Evolutionary conservation across 2,797 vertebrate species (phyloP), one percentile per base, ranked within the genome.

Genomic region (Gallinago stenura): DNA sequence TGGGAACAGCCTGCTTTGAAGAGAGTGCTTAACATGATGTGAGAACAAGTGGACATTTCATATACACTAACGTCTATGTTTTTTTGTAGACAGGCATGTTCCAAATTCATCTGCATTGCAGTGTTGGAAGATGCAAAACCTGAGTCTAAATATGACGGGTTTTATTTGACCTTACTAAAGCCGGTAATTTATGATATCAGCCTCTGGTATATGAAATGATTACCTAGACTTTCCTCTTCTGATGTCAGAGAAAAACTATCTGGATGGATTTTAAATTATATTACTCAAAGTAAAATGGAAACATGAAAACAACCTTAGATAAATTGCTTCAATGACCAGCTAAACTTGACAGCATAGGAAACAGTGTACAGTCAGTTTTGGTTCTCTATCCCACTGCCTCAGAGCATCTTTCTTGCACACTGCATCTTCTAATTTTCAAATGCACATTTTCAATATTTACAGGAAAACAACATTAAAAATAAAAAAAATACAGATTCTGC

Each of bases 201-300:
- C 15, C n/a, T 69, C 51, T 25, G 9, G 26, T 82, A 82, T 43
- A 82, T 28, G 17, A 92, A 76, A 84, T 70, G 1, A 79, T 93
- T 90, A 72, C 71, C 54, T 43, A 89, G 39, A 14, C 13, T 82
- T 46, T 89, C 10, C 30, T 79, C 37, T 30, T 76, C 69, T 64
- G 53, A 65, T 80, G 82, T 73, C 71, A 84, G 31, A 87, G 54
- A 85, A 91, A 80, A 83, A 48, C 14, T 54, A 48, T 60, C 20
- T 43, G 79, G n/a, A 77, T 91, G 68, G 64, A 73, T 89, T 86
- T 90, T 18, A 93, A 94, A 92, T 87, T 65, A 39, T 56, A 77
- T 92, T 87, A 84, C 20, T 87, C 50, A 89, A 94, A 89, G 37
- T 56, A 82, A 89, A 84, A 95, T 37, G 61, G 64, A 87, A 85